A percentile compares a stretch with the other conserved stretches of the same genome.
Evolutionary conservation across 2,888 invertebrate species (phyloP).

Genomic region (Iphiclides podalirius): DNA sequence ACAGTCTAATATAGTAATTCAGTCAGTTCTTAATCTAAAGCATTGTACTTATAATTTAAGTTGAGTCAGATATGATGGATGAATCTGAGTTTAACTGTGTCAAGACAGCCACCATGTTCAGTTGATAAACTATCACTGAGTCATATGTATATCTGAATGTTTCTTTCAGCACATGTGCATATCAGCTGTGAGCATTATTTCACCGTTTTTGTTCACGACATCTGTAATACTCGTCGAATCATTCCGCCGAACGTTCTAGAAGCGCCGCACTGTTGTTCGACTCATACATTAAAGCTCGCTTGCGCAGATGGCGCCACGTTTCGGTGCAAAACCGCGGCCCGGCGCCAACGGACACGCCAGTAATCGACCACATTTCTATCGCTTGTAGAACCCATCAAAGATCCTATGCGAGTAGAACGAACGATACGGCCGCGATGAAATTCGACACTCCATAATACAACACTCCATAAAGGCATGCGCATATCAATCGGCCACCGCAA

Average conservation of each 20-base stretch:
- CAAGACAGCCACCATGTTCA: no score
- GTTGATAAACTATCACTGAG: no score
- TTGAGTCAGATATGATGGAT: no score
- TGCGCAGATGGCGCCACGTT: conserved; percentile 31
- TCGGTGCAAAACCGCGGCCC: conserved; percentile 24
- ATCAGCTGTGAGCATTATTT: background rate
- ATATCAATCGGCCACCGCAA: no score
- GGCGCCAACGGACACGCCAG: conserved; percentile 28
- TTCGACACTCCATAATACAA: conserved; percentile 1
- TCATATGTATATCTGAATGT: conserved; percentile 2
- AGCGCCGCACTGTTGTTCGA: background rate
- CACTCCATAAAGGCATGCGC: background rate
- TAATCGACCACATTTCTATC: conserved; percentile 28
- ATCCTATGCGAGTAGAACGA: conserved; percentile 24
- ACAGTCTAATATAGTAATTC: no score
- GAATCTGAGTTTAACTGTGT: no score
- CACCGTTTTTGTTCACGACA: conserved; percentile 15
- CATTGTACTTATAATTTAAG: no score
- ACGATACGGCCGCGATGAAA: conserved; percentile 14
- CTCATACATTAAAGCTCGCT: conserved; percentile 28
- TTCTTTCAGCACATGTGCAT: conserved; percentile 12
- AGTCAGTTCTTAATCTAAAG: no score
- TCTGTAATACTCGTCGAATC: conserved; percentile 14
- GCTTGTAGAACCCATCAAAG: conserved; percentile 27
- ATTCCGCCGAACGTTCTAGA: conserved; percentile 1